Evolutionary conservation across 2,113 vertebrate species (phyloP).

Genomic region (human (Homo sapiens)): DNA sequence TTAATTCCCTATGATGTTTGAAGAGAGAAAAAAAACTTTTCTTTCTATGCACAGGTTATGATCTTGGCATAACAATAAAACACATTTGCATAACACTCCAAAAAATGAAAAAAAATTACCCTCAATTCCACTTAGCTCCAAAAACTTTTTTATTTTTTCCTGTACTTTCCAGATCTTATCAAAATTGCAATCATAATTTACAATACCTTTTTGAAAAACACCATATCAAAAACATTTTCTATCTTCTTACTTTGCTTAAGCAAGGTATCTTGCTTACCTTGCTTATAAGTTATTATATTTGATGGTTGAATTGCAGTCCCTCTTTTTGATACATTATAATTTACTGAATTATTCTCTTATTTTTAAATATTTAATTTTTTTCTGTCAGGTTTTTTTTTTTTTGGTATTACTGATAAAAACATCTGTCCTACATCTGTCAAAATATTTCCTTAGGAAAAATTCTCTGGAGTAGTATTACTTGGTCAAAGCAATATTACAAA

Average conservation of each 20-base stretch:
- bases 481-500: constrained; percentile 1
- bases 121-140: background rate
- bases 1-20: background rate
- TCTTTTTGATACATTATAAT: background rate
- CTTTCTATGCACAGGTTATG: background rate
- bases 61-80: background rate
- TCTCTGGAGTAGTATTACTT: constrained; percentile 44
- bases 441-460: constrained; percentile 71
- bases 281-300: background rate
- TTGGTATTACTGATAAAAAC: constrained; percentile 48
- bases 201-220: background rate
- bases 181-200: background rate
- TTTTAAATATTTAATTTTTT: constrained; percentile 16
- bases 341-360: constrained; percentile 11
- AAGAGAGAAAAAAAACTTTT: background rate
- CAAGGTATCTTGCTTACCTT: background rate
- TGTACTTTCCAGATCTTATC: background rate
- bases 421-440: constrained; percentile 66
- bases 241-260: background rate
- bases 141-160: background rate
- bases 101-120: background rate
- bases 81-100: background rate
- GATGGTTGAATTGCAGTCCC: background rate
- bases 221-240: background rate
- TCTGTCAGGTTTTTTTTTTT: background rate